A percentile compares a stretch with the other conserved stretches of the same genome.
These are phyloP conservation scores for Porites lobata DNA, from an alignment of 92 coral and sea anemone species.

Conservation along the genomic window DNA sequence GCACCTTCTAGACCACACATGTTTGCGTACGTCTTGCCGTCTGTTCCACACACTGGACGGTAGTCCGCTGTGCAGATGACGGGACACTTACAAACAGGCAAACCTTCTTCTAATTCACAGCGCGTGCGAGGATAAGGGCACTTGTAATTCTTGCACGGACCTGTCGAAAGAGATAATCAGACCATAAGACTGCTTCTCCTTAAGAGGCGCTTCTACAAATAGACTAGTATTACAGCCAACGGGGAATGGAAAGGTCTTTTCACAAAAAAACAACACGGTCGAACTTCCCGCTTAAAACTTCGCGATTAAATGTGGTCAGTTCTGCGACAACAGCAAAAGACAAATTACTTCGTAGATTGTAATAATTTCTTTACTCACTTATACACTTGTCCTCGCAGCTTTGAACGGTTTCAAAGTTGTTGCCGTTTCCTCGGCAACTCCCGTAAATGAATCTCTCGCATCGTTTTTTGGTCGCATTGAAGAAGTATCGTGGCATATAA, in stretches of 20 bases:
- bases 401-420: constrained; percentile 54
- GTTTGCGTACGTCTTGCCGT: constrained; percentile 75
- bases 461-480: constrained; percentile 50
- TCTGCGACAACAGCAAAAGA: neutral
- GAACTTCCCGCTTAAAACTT: too few species aligned
- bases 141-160: constrained; percentile 33
- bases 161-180: neutral
- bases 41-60: constrained; percentile 81
- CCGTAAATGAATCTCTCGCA: constrained; percentile 70
- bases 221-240: too few species aligned
- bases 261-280: too few species aligned
- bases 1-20: constrained; percentile 66
- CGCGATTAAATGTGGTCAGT: neutral
- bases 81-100: constrained; percentile 83
- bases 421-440: constrained; percentile 76
- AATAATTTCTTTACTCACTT: constrained; percentile 16
- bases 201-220: neutral
- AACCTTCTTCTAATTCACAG: constrained; percentile 79
- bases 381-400: constrained; percentile 53
- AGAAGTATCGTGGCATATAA: constrained; percentile 59
- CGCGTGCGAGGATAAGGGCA: constrained; percentile 76
- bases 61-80: constrained; percentile 57
- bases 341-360: neutral
- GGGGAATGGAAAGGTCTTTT: too few species aligned
- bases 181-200: neutral